Conservation (phyloP, 2,113 vertebrate genomes). For the Neolamprologus modestus region DNA sequence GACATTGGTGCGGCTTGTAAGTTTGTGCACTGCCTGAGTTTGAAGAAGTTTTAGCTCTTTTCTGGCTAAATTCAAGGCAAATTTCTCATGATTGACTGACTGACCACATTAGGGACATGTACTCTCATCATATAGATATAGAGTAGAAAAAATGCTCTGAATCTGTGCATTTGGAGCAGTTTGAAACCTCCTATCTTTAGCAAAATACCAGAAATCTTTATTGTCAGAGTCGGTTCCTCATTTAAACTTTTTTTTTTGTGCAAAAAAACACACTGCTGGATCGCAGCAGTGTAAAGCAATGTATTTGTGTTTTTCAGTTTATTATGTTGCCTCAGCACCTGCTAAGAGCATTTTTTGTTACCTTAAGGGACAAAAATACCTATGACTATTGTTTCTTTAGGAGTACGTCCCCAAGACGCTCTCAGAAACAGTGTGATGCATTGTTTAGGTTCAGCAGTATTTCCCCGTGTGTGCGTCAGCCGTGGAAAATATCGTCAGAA, state of each 20-base stretch:
- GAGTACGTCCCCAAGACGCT: background rate
- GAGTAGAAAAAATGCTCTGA: background rate
- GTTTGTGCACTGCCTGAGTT: background rate
- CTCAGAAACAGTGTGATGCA: background rate
- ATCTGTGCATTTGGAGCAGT: background rate
- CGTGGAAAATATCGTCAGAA: background rate
- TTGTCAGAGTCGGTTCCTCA: accelerated
- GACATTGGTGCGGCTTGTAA: background rate
- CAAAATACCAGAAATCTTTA: background rate
- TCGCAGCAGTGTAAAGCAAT: background rate
- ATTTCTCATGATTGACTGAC: background rate
- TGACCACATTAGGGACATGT: background rate
- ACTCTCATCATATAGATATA: background rate
- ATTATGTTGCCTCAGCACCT: background rate
- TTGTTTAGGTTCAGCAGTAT: constrained; percentile 18
- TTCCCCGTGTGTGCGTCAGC: background rate
- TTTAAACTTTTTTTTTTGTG: background rate
- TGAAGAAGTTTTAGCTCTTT: background rate
- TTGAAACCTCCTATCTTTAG: background rate
- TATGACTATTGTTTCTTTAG: constrained; percentile 23
- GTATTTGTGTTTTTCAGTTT: background rate
- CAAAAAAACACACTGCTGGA: background rate
- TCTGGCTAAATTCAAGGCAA: background rate
- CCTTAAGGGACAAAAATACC: background rate
- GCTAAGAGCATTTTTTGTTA: background rate